Base-by-base conservation (phyloP, 2,888 invertebrate genomes). In the Trissonchulus latispiculum region DNA sequence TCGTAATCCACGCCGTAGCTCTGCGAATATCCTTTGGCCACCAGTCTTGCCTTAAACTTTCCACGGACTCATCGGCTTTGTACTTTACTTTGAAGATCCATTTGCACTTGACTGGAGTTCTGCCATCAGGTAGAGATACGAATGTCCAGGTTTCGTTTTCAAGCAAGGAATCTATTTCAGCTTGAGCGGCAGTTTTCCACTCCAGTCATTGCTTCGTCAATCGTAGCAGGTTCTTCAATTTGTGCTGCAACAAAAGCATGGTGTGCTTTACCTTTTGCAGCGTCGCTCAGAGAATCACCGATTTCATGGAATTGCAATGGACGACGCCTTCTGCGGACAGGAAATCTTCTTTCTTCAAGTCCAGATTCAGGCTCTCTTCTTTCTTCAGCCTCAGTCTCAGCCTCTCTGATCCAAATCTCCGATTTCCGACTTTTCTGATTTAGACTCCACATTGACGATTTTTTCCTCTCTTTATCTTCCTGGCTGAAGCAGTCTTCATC, bases 21-120 rank as follows among this genome's bases (percentile, higher is more conserved):
- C 64, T 80, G 77, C 2, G 73, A 62, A 35, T 36, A 80, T 0
- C 78, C 77, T 36, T 77, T 75, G 2, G 77, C 77, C 33, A 80
- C 78, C 36, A 78, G 72, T 28, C 77, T 31, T 2, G 73, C 75
- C 71, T 79, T 77, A 73, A 73, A 78, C 18, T 33, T 37, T 79
- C 75, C 48, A 76, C 48, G 28, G 29, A 32, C 0, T 77, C 77
- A 67, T 75, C 73, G 8, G 72, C 36, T 29, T 75, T 70, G 8
- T 70, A 31, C 64, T 79, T 78, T 29, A 75, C 72, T 72, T 75
- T 77, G 61, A 76, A 76, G n/a, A 79, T 76, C 78, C 78, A 78
- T 62, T 77, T 77, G 64, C 76, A 68, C 0, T 75, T 73, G 28
- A 78, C 72, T 15, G 75, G 23, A 33, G 74, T 75, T 23, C 75